Percentiles rank a stretch among this genome's conserved stretches.
phyloP scores from a whole-genome alignment of 1,140 invertebrate genomes.

The Campoletis sonorensis region DNA sequence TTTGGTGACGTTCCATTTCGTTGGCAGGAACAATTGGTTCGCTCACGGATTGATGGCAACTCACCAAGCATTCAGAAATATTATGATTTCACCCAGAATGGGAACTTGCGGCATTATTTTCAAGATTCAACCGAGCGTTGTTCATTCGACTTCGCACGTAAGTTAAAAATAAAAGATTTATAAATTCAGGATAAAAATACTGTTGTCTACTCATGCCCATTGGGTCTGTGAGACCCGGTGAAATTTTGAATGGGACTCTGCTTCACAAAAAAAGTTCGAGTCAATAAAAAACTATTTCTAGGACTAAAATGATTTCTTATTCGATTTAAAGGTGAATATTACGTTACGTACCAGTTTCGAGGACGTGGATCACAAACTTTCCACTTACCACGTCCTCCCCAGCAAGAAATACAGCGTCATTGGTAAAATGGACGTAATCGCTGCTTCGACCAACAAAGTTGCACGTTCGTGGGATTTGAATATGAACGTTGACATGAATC shows the following conservation, averaged over 20 bases:
- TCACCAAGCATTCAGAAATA: constrained; percentile 53
- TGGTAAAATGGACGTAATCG: constrained; percentile 58
- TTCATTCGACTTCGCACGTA: constrained; percentile 58
- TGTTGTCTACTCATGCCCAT: too few species aligned
- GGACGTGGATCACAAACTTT: constrained; percentile 40
- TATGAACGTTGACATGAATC: constrained; percentile 60
- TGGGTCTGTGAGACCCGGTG: too few species aligned
- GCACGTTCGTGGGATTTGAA: constrained; percentile 67
- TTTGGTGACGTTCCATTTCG: too few species aligned
- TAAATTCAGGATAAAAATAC: not conserved
- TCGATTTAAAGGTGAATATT: constrained; percentile 57
- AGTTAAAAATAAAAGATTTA: constrained; percentile 39
- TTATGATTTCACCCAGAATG: constrained; percentile 53
- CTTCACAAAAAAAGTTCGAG: too few species aligned
- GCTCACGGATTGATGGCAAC: constrained; percentile 46
- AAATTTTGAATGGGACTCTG: too few species aligned
- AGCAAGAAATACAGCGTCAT: constrained; percentile 55
- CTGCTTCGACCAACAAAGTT: constrained; percentile 53
- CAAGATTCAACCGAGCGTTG: constrained; percentile 58
- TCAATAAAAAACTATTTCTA: not conserved
- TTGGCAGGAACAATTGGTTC: constrained; percentile 47
- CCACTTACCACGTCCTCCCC: constrained; percentile 34
- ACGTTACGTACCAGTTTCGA: constrained; percentile 52
- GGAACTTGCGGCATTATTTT: constrained; percentile 57
- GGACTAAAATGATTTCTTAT: not conserved